Conservation (phyloP, 2,888 invertebrate genomes). For the Argyresthia albistria region DNA sequence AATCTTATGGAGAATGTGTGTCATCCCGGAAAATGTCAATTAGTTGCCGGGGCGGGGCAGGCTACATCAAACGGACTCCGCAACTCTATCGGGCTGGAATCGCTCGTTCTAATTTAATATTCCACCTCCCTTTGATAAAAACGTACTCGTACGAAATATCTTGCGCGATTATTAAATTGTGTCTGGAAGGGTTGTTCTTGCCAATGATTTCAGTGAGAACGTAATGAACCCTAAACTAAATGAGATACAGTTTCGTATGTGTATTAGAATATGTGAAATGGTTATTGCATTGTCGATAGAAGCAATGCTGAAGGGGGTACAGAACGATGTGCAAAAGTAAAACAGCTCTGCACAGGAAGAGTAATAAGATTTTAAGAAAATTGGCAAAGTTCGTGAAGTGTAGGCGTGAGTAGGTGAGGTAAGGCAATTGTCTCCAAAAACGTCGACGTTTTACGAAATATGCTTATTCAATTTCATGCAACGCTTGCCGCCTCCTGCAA, state of each 20-base stretch:
- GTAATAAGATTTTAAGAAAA: constrained; percentile 67
- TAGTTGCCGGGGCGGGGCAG: constrained; percentile 42
- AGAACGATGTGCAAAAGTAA: constrained; percentile 24
- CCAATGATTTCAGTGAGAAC: constrained; percentile 8
- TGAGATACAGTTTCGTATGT: background rate
- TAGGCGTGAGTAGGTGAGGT: constrained; percentile 68
- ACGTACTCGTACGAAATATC: constrained; percentile 38
- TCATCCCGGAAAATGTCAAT: constrained; percentile 59
- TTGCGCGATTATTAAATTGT: constrained; percentile 49
- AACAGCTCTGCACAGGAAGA: constrained; percentile 46
- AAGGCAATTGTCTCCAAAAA: constrained; percentile 73
- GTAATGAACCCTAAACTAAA: constrained; percentile 1
- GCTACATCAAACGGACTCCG: constrained; percentile 62
- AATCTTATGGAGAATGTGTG: constrained; percentile 20
- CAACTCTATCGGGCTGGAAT: constrained; percentile 29
- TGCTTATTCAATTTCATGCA: constrained; percentile 74
- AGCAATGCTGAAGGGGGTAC: background rate
- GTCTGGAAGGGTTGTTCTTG: constrained; percentile 35
- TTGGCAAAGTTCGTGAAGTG: constrained; percentile 68
- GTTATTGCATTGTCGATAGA: background rate
- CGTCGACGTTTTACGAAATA: constrained; percentile 72
- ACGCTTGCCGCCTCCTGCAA: constrained; percentile 73
- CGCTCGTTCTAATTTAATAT: constrained; percentile 55
- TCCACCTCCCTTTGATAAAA: constrained; percentile 53
- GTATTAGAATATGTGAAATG: background rate